phyloP scores from a whole-genome alignment of 2,113 vertebrate species.

The Myxocyprinus asiaticus region DNA sequence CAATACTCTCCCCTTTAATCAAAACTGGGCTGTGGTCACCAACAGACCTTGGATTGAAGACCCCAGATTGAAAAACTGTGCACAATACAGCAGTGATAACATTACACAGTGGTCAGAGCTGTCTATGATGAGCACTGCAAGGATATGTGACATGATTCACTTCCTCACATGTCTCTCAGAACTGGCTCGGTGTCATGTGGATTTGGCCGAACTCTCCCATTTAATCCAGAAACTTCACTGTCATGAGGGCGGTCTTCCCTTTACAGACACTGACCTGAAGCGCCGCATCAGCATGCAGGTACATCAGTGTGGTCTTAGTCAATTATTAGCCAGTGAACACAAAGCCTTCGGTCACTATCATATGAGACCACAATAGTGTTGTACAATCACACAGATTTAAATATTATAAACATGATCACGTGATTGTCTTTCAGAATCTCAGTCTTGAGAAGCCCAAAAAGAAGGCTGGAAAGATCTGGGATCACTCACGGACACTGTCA shows the following conservation, averaged over 20 bases:
- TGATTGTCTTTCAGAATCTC: conserved; percentile 65
- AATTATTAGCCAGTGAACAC: too few relatives aligned
- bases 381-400: too few relatives aligned
- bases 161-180: conserved; percentile 66
- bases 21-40: too few relatives aligned
- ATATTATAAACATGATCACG: neutral
- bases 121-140: too few relatives aligned
- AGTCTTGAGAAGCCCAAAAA: conserved; percentile 84
- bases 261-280: conserved; percentile 75
- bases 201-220: conserved; percentile 81
- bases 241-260: conserved; percentile 81
- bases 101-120: neutral
- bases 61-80: too few relatives aligned
- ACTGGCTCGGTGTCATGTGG: conserved; percentile 80
- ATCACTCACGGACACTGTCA: conserved; percentile 84
- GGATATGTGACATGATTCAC: neutral
- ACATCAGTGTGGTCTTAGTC: too few relatives aligned
- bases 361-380: too few relatives aligned
- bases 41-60: too few relatives aligned
- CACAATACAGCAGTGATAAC: too few relatives aligned
- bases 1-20: too few relatives aligned
- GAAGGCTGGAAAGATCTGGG: conserved; percentile 77
- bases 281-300: conserved; percentile 77
- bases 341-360: too few relatives aligned
- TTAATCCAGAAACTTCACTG: conserved; percentile 85